Base-by-base conservation (phyloP, 64 coral and sea anemone species). In the Acropora yongei region DNA sequence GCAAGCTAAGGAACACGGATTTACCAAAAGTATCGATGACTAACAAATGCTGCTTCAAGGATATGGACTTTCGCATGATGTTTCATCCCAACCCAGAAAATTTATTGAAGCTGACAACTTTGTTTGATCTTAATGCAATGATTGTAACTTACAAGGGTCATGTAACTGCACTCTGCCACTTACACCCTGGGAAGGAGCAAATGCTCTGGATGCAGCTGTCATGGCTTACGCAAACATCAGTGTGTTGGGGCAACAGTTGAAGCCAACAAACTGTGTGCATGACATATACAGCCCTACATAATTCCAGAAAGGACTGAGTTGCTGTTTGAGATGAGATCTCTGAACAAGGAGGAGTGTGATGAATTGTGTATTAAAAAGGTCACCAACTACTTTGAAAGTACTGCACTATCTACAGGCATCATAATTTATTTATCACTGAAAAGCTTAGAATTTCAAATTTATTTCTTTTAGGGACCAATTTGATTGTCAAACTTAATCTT, bases 171-270 rank as follows among this genome's bases (percentile, higher is more conserved):
- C 76, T 87, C 95, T 10, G 91, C 95, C 6, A 87, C 91, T n/a
- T 93, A 90, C 30, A 30, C 95, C 95, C 39, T 96, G 95, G 95
- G 79, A 93, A 80, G 95, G 95, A 58, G 66, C 93, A 18, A 96
- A 96, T 96, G 95, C 95, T 42, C 60, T 96, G n/a, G 95, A 96
- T 96, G 95, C 95, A n/a, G 95, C 91, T 74, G 81, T 96, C 42
- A 57, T 78, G 58, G 95, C 95, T 78, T 96, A 96, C 66, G 93
- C 46, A 40, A 93, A 46, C 60, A 68, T 96, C n/a, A 96, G 87
- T 75, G 69, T 86, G 43, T n/a, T 96, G 68, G 44, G 95, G 66
- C 95, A 96, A 48, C 95, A 96, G 80, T 93, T 96, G 95, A 96
- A 96, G 72, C 91, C 95, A 46, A 80, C 91, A 16, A 93, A 91